Conservation (phyloP, 2,797 vertebrate genomes). For the Spizella passerina region DNA sequence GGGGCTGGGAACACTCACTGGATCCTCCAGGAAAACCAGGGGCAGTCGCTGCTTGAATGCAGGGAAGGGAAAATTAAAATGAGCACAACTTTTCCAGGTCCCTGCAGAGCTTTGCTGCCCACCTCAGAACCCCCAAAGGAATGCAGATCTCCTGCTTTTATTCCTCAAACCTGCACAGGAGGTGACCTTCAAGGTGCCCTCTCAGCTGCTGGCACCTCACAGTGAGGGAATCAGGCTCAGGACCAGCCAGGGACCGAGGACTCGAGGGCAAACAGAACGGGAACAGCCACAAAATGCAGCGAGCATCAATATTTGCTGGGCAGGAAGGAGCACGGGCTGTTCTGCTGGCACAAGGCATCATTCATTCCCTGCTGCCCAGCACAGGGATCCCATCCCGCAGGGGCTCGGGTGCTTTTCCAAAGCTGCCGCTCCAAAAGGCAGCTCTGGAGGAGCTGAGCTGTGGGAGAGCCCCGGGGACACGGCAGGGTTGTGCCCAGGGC, state of each 20-base stretch:
- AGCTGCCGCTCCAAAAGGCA: neutral
- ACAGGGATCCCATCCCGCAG: neutral
- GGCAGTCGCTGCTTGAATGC: neutral
- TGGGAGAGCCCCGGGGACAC: fast-evolving
- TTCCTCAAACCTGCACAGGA: fast-evolving
- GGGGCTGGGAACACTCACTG: neutral
- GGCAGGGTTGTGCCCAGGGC: fast-evolving
- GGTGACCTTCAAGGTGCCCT: neutral
- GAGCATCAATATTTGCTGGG: neutral
- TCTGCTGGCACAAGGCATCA: neutral
- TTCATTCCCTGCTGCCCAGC: neutral
- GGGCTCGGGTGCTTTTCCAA: neutral
- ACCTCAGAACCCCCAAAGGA: fast-evolving
- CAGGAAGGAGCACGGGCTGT: neutral
- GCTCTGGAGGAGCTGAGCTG: neutral
- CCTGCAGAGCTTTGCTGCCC: neutral
- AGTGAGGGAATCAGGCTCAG: neutral
- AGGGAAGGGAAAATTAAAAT: neutral
- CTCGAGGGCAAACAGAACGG: neutral
- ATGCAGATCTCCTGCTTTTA: neutral
- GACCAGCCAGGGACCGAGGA: neutral
- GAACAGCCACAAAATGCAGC: neutral
- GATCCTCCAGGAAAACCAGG: neutral
- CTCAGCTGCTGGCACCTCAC: neutral
- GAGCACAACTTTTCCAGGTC: neutral